Base-by-base conservation (phyloP, 2,113 vertebrate genomes). In the Meles meles region DNA sequence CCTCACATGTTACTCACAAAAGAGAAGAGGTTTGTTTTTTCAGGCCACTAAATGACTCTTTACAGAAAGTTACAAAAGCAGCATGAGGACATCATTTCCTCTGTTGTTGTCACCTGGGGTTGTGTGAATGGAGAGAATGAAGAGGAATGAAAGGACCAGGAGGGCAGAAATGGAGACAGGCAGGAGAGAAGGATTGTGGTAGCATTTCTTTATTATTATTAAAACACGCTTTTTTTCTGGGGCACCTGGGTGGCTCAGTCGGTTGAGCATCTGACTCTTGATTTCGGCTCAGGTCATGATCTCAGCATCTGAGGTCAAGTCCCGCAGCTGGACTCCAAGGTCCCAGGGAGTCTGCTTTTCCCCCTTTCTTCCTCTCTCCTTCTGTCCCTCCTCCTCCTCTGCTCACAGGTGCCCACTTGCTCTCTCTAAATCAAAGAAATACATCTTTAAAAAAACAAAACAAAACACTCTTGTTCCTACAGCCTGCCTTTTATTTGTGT, bases 41-140 rank as follows among this genome's bases (percentile, higher is more conserved):
- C 34, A 82, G 37, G 20, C 55, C 23, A 44, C 55, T 74, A 87
- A 67, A 74, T 49, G 14, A 69, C 59, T 86, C 42, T 90, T 91
- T 91, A 93, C 72, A 91, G 61, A 86, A 94, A 89, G 65, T 49
- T 72, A 93, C 89, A 94, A 79, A 91, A 25, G 31, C n/a, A 7
- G 76, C 52, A 11, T 2, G 57, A 93, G 37, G 44, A 37, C 42
- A 31, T 49, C 42, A 83, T 88, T 89, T 89, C 74, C 42, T 93
- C 92, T 76, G 47, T 63, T 37, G 80, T 47, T 92, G 21, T 47
- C 49, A 65, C 44, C 57, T 44, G 42, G 27, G 39, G 25, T 59
- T 87, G 55, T 86, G 69, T 80, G 74, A 74, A 90, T 34, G 39
- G 27, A 89, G 47, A 87, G 83, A 96, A 94, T 34, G 57, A 63